Evolutionary conservation across 2,797 vertebrate species (phyloP).

Genomic region (Tapera naevia): DNA sequence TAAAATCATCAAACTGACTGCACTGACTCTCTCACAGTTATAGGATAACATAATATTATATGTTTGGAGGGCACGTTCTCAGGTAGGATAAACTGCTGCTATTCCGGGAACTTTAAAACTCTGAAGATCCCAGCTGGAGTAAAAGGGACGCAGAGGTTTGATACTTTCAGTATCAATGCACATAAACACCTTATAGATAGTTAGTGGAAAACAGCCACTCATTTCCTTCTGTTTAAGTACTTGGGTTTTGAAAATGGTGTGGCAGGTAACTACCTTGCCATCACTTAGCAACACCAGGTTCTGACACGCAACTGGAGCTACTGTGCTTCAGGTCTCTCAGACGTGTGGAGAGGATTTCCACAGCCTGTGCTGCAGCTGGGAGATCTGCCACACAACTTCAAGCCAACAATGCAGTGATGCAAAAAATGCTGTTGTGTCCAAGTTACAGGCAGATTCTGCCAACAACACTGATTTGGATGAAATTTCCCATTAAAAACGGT

Average conservation of each 20-base stretch:
- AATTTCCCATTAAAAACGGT: neutral
- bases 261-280: neutral
- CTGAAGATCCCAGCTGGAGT: neutral
- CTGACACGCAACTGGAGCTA: neutral
- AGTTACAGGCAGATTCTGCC: neutral
- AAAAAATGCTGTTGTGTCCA: neutral
- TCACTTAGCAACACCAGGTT: neutral
- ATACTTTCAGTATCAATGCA: neutral
- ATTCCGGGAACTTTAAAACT: neutral
- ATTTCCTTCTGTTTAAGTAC: neutral
- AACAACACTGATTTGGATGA: neutral
- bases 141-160: neutral
- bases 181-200: neutral
- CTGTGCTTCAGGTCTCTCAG: neutral
- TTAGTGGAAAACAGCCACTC: neutral
- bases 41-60: neutral
- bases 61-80: neutral
- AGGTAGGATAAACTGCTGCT: neutral
- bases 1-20: neutral
- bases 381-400: neutral
- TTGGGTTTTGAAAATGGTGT: neutral
- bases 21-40: neutral
- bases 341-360: neutral
- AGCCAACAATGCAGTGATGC: accelerated
- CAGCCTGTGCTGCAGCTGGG: neutral